These are phyloP conservation scores for Cassiopea andromeda DNA, from an alignment of 30 jellyfish, hydroid and myxozoan genomes.

Conservation along the genomic window DNA sequence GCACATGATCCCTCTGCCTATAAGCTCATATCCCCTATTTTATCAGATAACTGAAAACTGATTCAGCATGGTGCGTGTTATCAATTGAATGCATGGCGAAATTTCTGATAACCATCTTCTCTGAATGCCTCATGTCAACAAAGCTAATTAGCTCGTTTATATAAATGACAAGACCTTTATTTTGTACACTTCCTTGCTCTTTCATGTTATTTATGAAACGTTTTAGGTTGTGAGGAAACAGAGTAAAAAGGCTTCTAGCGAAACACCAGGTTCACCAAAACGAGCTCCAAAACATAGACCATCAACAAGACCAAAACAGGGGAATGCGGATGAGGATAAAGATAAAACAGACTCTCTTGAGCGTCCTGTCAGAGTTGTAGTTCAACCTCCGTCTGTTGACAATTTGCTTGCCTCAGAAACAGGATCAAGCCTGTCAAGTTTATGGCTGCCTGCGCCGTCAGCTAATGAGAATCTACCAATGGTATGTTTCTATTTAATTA, in stretches of 20 bases:
- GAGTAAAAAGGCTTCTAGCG: constrained; percentile 10
- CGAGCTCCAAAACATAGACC: constrained; percentile 47
- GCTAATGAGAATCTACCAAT: constrained; percentile 32
- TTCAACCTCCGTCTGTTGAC: constrained; percentile 85
- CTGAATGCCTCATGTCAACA: background rate
- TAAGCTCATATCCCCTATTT: background rate
- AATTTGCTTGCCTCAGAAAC: constrained; percentile 75
- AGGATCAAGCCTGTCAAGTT: constrained; percentile 80
- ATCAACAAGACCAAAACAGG: constrained; percentile 15
- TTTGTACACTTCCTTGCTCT: background rate
- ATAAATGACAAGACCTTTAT: background rate
- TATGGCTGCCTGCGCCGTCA: constrained; percentile 75
- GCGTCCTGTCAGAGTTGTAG: constrained; percentile 61
- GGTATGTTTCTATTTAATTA: constrained; percentile 16
- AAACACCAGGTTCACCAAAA: constrained; percentile 65
- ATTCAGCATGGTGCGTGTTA: background rate
- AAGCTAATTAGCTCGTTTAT: constrained; percentile 2
- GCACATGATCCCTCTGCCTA: background rate
- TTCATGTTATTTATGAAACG: background rate
- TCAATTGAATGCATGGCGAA: background rate
- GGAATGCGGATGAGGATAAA: constrained; percentile 19
- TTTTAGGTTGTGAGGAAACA: constrained; percentile 56
- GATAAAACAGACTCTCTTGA: constrained; percentile 63
- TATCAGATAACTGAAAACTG: background rate
- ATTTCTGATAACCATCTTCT: background rate